Evolutionary conservation across 2,797 vertebrate species (phyloP), one percentile per base, ranked within the genome.

Genomic region (Falco concolor): DNA sequence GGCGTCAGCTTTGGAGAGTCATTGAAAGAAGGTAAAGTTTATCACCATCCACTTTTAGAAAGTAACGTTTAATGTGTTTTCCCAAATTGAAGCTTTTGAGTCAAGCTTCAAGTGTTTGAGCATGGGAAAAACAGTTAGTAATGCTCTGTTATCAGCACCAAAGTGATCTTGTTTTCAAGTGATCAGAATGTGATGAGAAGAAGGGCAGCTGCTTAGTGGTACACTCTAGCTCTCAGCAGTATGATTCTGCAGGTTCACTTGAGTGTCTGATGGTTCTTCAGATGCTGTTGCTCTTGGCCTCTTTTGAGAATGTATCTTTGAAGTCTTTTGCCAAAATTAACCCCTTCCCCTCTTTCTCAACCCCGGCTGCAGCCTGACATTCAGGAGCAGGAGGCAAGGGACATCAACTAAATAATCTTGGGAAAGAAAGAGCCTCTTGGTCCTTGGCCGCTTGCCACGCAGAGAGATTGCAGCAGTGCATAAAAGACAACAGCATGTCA

Each of bases 1-100:
- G 99, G 99, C 98, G 99, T 84, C 99, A 99, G 84, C 98, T 99
- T 42, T 99, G 99, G 99, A 98, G 99, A 97, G 99, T 99, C 87
- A 99, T 99, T 49, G 99, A 99, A 96, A 99, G 99, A 93, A 99
- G 99, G 99, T 99, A 97, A 95, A 50, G 13, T 44, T 13, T 76
- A 50, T 83, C 5, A 3, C 19, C 44, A 0, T 61, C 14, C 8
- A 10, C 15, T 24, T 57, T 84, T 60, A 17, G 34, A 84, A 84
- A 65, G 13, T 24, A 17, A 8, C 7, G 8, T 54, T 61, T 38
- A 52, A 42, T 79, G 4, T 75, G 8, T 63, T 93, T 89, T 56
- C 17, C 12, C 54, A 9, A 76, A 16, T 24, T 72, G 21, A 54
- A 52, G 42, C 13, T 50, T 86, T 81, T 81, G 54, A 88, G 24